Conservation (phyloP, 2,888 invertebrate genomes). For the Zygaena filipendulae region DNA sequence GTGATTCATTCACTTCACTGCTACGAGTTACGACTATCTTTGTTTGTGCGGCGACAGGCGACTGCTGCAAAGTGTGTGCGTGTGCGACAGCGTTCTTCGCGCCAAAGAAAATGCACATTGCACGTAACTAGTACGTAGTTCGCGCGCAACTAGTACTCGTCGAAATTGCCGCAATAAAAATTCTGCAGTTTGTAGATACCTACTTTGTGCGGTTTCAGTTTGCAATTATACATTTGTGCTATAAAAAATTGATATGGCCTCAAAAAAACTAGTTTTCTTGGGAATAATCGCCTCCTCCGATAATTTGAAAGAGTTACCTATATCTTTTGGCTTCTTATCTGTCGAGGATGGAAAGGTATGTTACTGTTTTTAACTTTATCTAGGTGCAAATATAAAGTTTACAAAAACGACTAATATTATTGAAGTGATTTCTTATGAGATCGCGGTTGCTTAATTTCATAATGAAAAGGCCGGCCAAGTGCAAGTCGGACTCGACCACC, state of each 20-base stretch:
- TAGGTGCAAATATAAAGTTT: too few relatives aligned
- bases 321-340: constrained; percentile 64
- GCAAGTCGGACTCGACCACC: too few relatives aligned
- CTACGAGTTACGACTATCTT: too few relatives aligned
- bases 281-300: constrained; percentile 36
- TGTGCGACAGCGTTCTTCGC: too few relatives aligned
- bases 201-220: constrained; percentile 1
- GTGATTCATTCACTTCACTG: too few relatives aligned
- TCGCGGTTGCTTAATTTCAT: too few relatives aligned
- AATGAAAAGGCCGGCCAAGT: too few relatives aligned
- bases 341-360: constrained; percentile 70
- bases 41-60: too few relatives aligned
- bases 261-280: constrained; percentile 31
- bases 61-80: too few relatives aligned
- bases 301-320: constrained; percentile 25
- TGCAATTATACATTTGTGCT: constrained; percentile 1
- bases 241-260: too few relatives aligned
- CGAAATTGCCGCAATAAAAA: constrained; percentile 5
- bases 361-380: constrained; percentile 10
- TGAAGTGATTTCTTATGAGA: too few relatives aligned
- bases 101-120: constrained; percentile 16
- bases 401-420: too few relatives aligned
- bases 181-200: constrained; percentile 5
- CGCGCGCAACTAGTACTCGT: constrained; percentile 8
- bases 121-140: constrained; percentile 1